Evolutionary conservation across 2,888 invertebrate species (phyloP).

Genomic region (Mythimna loreyi): DNA sequence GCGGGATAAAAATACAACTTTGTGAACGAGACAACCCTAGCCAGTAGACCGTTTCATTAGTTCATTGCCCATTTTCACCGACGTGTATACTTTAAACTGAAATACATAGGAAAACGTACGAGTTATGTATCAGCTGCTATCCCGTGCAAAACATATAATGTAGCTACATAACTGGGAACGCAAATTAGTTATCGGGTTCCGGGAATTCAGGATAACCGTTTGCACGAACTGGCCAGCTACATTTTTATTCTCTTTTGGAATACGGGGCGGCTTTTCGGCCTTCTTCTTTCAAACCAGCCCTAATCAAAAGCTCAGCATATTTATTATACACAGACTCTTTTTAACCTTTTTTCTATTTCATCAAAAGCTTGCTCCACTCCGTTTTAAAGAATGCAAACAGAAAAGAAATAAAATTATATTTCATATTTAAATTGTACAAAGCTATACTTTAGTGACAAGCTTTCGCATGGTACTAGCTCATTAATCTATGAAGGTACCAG

Average conservation of each 20-base stretch:
- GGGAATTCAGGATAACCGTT: constrained; percentile 25
- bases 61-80: constrained; percentile 53
- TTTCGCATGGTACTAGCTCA: constrained; percentile 42
- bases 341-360: background rate
- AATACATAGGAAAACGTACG: constrained; percentile 30
- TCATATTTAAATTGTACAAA: background rate
- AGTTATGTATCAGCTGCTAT: constrained; percentile 26
- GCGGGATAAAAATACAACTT: background rate
- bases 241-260: constrained; percentile 23
- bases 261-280: background rate
- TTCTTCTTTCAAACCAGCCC: background rate
- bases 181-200: constrained; percentile 39
- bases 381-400: background rate
- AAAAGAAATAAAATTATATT: background rate
- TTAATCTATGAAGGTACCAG: constrained; percentile 32
- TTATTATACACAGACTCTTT: background rate
- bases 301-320: background rate
- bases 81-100: constrained; percentile 36
- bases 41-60: constrained; percentile 44
- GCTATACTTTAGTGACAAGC: background rate
- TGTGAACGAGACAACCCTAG: constrained; percentile 43
- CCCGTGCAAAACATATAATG: constrained; percentile 21
- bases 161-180: constrained; percentile 16
- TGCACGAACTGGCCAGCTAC: background rate
- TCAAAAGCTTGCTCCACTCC: background rate